Base-by-base conservation (phyloP, 2,888 invertebrate genomes). In the Pyrocoelia pectoralis region DNA sequence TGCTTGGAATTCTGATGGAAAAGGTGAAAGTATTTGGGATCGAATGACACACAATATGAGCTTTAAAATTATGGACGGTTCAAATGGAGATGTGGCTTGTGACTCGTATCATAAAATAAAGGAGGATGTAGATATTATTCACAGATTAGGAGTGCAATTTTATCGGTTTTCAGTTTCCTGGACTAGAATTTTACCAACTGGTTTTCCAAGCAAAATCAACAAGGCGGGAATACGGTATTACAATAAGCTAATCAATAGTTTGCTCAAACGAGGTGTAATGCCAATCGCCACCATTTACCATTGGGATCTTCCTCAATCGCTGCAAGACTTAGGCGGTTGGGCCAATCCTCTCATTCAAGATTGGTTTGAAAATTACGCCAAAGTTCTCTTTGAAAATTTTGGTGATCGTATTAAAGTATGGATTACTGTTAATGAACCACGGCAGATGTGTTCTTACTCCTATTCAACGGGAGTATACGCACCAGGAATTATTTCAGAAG, bases 1-100 rank as follows among this genome's bases (percentile, higher is more conserved):
- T 17, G 80, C 67, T 13, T 80, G 80, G 80, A 77, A 80, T 63
- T 72, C 65, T 67, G 71, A 70, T 59, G 76, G 85, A 8, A 87
- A 87, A 81, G 84, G 86, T 2, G 85, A 84, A 69, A 87, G 84
- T 70, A 86, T 88, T 10, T 90, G 90, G 91, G 91, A 91, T 77
- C 82, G 82, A 8, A 86, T 88, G 71, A 84, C 86, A 0, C 88
- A 88, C 68, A 62, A 41, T 2, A 72, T 82, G 46, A 83, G 85
- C 0, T 83, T 85, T 0, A 73, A 81, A 0, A 82, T 89, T 1
- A 79, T 77, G 53, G 86, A 88, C 72, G 80, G 81, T 41, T 77
- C 80, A 12, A 88, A 84, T 41, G 89, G 85, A 0, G 88, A 90
- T 72, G 78, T 87, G 0, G 86, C 90, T 0, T 86, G 87, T 59